Percentiles rank a stretch among this genome's conserved stretches.
Conservation (phyloP, 92 coral and sea anemone genomes). For the Scolanthus callimorphus region DNA sequence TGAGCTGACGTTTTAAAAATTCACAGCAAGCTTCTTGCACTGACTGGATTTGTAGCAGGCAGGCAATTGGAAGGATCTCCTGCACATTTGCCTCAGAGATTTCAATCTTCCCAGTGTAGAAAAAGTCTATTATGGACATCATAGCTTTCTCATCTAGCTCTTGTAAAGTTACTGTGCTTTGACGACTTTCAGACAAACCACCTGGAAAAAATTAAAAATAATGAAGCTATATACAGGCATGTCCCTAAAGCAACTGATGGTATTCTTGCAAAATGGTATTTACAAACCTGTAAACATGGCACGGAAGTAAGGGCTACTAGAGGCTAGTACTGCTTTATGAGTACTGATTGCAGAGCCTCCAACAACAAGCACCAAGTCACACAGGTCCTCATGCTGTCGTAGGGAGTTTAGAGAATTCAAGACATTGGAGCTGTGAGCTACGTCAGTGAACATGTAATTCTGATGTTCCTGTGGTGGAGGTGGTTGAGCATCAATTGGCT, state of each 20-base stretch:
- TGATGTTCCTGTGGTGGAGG: slow-evolving; percentile 24
- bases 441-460: slow-evolving; percentile 56
- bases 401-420: slow-evolving; percentile 56
- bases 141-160: slow-evolving; percentile 80
- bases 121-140: slow-evolving; percentile 77
- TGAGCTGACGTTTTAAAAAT: slow-evolving; percentile 86
- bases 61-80: slow-evolving; percentile 84
- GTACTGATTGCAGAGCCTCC: slow-evolving; percentile 62
- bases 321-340: slow-evolving; percentile 89
- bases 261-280: background rate
- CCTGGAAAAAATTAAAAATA: slow-evolving; percentile 30
- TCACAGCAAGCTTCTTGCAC: slow-evolving; percentile 95
- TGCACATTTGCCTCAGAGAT: slow-evolving; percentile 87
- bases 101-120: slow-evolving; percentile 80
- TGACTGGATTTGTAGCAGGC: slow-evolving; percentile 87
- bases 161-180: slow-evolving; percentile 71
- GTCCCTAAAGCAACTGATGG: background rate
- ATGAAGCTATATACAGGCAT: background rate
- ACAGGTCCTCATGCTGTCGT: slow-evolving; percentile 88
- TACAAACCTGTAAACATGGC: slow-evolving; percentile 98
- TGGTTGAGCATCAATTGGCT: slow-evolving; percentile 1
- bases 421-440: slow-evolving; percentile 79
- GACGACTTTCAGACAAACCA: slow-evolving; percentile 85
- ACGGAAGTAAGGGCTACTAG: slow-evolving; percentile 90
- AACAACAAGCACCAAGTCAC: slow-evolving; percentile 80